Conservation (phyloP, 1,140 invertebrate genomes). For the Anagrus nilaparvatae region DNA sequence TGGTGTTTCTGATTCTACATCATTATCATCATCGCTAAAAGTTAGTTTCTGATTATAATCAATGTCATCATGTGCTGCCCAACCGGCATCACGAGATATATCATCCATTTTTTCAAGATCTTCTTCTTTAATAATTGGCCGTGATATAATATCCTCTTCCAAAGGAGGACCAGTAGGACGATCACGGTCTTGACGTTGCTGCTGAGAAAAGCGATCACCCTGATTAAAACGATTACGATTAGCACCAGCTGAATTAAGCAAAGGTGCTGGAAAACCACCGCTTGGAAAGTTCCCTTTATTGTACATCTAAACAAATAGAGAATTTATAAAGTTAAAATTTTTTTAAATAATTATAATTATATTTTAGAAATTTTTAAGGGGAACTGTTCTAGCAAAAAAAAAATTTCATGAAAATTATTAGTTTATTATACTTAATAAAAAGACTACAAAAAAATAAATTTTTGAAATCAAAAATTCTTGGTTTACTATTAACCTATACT, state of each 20-base stretch:
- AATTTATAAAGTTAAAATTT: background rate
- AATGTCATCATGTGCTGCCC: constrained; percentile 85
- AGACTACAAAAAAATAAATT: too few species aligned
- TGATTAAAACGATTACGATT: constrained; percentile 38
- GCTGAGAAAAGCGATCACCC: background rate
- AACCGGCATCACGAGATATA: constrained; percentile 78
- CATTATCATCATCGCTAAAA: constrained; percentile 84
- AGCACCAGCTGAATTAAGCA: constrained; percentile 32
- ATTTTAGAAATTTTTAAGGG: background rate
- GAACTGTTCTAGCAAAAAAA: background rate
- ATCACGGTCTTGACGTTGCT: constrained; percentile 11
- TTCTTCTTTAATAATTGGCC: constrained; percentile 86
- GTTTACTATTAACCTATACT: too few species aligned
- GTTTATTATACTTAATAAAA: background rate
- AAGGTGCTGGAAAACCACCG: constrained; percentile 34
- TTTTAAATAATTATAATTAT: background rate
- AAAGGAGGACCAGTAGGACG: constrained; percentile 12
- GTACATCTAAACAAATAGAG: constrained; percentile 32
- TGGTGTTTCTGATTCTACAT: constrained; percentile 16
- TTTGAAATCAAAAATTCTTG: too few species aligned
- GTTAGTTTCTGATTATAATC: constrained; percentile 92
- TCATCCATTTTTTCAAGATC: constrained; percentile 87
- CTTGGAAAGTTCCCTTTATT: constrained; percentile 39
- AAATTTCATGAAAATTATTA: background rate
- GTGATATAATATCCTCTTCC: constrained; percentile 42